phyloP scores from a whole-genome alignment of 2,888 invertebrate species.

The Cordilura impudica region DNA sequence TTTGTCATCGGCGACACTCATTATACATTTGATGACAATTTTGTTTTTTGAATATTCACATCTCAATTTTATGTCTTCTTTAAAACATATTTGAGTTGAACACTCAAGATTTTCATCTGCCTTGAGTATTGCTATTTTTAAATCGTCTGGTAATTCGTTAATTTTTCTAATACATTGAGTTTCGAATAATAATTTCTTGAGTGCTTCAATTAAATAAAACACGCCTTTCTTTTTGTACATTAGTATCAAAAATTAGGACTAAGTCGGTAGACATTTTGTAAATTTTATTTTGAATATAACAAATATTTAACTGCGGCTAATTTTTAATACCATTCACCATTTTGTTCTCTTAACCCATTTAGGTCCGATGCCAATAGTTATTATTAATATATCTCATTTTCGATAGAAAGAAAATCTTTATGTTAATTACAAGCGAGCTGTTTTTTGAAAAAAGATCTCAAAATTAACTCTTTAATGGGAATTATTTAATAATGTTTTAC shows the following conservation, averaged over 20 bases:
- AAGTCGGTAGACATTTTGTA: conserved; percentile 52
- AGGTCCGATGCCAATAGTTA: no score
- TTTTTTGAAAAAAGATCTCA: no score
- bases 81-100: conserved; percentile 69
- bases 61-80: conserved; percentile 63
- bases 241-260: conserved; percentile 21
- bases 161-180: conserved; percentile 54
- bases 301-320: no score
- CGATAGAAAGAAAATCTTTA: no score
- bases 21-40: conserved; percentile 73
- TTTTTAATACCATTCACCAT: no score
- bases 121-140: conserved; percentile 73
- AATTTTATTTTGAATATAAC: neutral
- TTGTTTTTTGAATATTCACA: conserved; percentile 60
- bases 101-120: conserved; percentile 61
- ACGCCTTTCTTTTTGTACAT: conserved; percentile 49
- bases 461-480: no score
- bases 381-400: no score
- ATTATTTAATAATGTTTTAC: no score
- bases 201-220: conserved; percentile 13
- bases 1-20: conserved; percentile 70
- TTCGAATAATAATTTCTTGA: conserved; percentile 29
- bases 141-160: conserved; percentile 64
- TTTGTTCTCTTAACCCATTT: no score
- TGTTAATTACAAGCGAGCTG: no score